Conservation (phyloP, 2,888 invertebrate species). For the Argyresthia goedartella region DNA sequence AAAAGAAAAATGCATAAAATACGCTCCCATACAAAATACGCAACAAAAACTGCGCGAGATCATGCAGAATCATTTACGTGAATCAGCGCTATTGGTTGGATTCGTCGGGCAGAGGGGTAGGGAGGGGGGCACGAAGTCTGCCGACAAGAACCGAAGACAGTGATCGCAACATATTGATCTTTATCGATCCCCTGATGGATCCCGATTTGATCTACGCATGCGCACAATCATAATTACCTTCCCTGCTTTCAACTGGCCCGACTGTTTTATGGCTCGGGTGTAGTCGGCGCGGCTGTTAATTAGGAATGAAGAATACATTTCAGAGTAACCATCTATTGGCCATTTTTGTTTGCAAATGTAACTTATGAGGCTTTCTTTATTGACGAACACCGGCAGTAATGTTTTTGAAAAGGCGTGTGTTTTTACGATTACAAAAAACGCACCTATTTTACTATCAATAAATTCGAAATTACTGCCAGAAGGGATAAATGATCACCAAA, state of each 20-base stretch:
- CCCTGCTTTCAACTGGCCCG: not conserved
- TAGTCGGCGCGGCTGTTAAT: no score
- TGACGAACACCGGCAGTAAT: no score
- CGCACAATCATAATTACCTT: conserved; percentile 3
- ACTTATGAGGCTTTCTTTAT: not conserved
- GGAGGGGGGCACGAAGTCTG: not conserved
- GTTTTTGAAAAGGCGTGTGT: no score
- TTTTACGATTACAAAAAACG: no score
- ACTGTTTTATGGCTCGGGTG: not conserved
- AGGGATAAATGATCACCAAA: no score
- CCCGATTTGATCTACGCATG: conserved; percentile 1
- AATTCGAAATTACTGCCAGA: no score
- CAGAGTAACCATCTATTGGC: no score
- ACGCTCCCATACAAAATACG: conserved; percentile 22
- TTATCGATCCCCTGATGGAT: conserved; percentile 4
- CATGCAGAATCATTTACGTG: conserved; percentile 64
- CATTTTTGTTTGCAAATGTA: not conserved
- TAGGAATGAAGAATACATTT: no score
- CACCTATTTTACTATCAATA: no score
- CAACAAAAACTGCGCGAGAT: conserved; percentile 58
- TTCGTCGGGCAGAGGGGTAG: not conserved
- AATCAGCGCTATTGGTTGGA: conserved; percentile 28
- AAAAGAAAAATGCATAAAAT: not conserved
- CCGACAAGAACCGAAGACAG: conserved; percentile 2
- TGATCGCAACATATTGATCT: conserved; percentile 3